Evolutionary conservation across 2,113 vertebrate genomes (phyloP), one percentile per base, ranked within the genome.

Genomic region (Solenodon paradoxus): DNA sequence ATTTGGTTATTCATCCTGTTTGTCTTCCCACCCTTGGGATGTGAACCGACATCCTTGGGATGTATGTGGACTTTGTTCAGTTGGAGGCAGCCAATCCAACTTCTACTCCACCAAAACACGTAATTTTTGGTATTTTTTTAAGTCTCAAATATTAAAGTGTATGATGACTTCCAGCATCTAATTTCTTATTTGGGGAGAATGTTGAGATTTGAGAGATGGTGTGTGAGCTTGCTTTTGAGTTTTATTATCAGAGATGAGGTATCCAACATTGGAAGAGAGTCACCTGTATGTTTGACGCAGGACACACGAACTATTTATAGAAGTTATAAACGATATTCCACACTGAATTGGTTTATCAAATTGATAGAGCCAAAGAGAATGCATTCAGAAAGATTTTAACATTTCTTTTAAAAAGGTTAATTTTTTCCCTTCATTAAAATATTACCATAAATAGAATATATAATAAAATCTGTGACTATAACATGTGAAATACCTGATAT

Each of bases 401-500:
- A 90, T 16, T 89, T 81, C 26, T 85, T 64, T 51, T 20, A 42
- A 40, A 81, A 88, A 40, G 9, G 22, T 42, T 91, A 55, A 88
- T 61, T 89, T 77, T 79, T 77, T 91, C 38, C 10, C 89, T 86
- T 5, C 30, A 79, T 92, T 81, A 49, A 92, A 96, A 75, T 80
- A 64, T 72, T 61, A 42, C 3, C 38, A 57, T 81, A 63, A 81
- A 59, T 89, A 69, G 17, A 64, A 63, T 57, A 59, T 71, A 53
- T 40, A 89, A 24, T 92, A 75, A 92, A 80, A 77, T 78, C 11
- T 77, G 22, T 77, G 26, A 59, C 63, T 80, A 8, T 30, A 82
- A 51, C 10, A 68, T 63, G 45, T 61, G 12, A 8, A 86, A 68
- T 80, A 84, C 8, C 42, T 55, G 38, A 55, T 38, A 30, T 91